These are phyloP conservation scores for Drosophila bipectinata DNA, from an alignment of 1,140 invertebrate genomes.

Conservation along the genomic window DNA sequence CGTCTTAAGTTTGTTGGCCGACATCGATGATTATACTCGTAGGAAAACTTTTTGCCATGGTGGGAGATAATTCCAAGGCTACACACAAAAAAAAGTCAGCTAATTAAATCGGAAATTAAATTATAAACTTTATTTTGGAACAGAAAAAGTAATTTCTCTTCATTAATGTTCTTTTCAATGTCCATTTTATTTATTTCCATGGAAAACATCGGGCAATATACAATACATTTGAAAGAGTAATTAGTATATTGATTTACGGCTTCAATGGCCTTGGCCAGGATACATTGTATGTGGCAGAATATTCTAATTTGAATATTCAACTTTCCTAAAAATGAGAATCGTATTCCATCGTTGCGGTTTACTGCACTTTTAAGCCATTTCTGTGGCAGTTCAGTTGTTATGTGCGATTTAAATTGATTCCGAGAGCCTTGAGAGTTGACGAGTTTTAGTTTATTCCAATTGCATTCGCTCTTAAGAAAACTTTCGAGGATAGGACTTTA, in stretches of 20 bases:
- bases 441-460: slow-evolving; percentile 51
- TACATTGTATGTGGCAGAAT: slow-evolving; percentile 6
- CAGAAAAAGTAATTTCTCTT: background rate
- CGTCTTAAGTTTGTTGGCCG: slow-evolving; percentile 34
- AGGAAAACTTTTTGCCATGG: slow-evolving; percentile 27
- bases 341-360: slow-evolving; percentile 35
- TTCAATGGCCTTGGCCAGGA: slow-evolving; percentile 24
- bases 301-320: slow-evolving; percentile 24
- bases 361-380: slow-evolving; percentile 43
- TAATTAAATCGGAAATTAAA: background rate
- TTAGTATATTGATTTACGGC: background rate
- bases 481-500: slow-evolving; percentile 39
- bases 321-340: slow-evolving; percentile 14
- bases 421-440: slow-evolving; percentile 47
- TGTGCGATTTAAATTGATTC: slow-evolving; percentile 53
- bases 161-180: background rate
- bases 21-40: slow-evolving; percentile 34
- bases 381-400: slow-evolving; percentile 45
- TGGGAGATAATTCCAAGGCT: slow-evolving; percentile 35
- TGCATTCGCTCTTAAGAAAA: slow-evolving; percentile 35
- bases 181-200: background rate
- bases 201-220: background rate
- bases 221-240: background rate
- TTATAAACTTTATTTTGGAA: background rate
- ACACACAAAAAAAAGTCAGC: slow-evolving; percentile 1